A percentile compares a stretch with the other conserved stretches of the same genome.
These are phyloP conservation scores for human DNA, from an alignment of 2,113 vertebrate species.

Conservation along the genomic window GRCh38 chr3:125154501-125155000, in stretches of 20 bases:
- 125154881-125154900: background rate
- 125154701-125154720: background rate
- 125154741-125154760: background rate
- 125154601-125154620: background rate
- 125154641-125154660: background rate
- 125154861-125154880: background rate
- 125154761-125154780: background rate
- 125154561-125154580: background rate
- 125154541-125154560: background rate
- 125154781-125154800: background rate
- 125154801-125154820: background rate
- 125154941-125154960: background rate
- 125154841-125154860: background rate
- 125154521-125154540: background rate
- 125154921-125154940: background rate
- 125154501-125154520: background rate
- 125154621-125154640: background rate
- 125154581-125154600: background rate
- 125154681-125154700: background rate
- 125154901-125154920: background rate
- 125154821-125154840: background rate
- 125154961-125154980: background rate
- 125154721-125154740: background rate
- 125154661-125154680: background rate
- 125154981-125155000: background rate